Evolutionary conservation across 2,797 vertebrate species (phyloP), one percentile per base, ranked within the genome.

Genomic region (Carcharodon carcharias): DNA sequence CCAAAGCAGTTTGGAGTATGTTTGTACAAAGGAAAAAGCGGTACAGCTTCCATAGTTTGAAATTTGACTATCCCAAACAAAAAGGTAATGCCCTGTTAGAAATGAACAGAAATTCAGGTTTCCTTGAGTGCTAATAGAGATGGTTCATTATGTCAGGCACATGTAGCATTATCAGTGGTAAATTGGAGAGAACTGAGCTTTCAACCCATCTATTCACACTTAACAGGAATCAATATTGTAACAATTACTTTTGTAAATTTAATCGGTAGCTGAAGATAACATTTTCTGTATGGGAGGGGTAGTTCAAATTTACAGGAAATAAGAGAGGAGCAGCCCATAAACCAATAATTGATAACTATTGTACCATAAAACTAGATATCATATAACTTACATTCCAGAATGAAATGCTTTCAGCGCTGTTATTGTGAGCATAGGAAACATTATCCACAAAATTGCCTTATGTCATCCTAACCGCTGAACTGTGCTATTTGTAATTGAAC

Each of bases 401-500:
- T 58, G 50, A 71, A 95, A 95, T 73, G 67, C 50, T 73, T 56
- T 95, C 69, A 54, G 69, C 16, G 28, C n/a, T 73, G 67, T 35
- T 4, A 54, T 56, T 73, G 28, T 77, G 40, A 95, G 45, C 26
- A 31, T 31, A 73, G 94, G 94, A 95, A 95, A 58, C 94, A 95
- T 56, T 73, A 95, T 26, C 94, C 94, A 58, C 69, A 95, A 67
- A 95, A 95, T 95, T 77, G 69, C 31, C 69, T 73, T 26, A 77
- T 21, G 54, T 45, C 16, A 54, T 95, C 94, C 69, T 31, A 73
- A 77, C 54, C 69, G 16, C 67, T 95, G 69, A 95, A 95, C 94
- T 95, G 69, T 77, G 69, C 94, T 35, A 77, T 95, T 95, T 58
- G 45, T 73, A 77, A 95, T 58, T 95, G 94, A 95, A 95, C 31